Evolutionary conservation across 2,113 vertebrate species (phyloP).

Genomic region (Cololabis saira): DNA sequence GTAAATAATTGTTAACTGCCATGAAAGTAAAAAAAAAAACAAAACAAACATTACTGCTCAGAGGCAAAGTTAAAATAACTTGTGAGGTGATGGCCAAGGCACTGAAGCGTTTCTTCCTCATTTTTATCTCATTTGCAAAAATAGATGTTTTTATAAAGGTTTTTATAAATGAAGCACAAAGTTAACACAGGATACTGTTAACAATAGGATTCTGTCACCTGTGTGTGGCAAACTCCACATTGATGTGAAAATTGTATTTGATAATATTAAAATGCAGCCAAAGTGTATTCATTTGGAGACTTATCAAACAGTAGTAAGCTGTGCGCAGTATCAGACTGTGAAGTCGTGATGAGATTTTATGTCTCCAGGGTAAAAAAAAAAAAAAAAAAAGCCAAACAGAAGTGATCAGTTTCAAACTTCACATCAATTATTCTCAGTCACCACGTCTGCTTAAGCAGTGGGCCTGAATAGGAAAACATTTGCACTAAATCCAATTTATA

Average conservation of each 20-base stretch:
- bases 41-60: no score
- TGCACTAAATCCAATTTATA: conserved; percentile 48
- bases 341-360: conserved; percentile 19
- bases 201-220: no score
- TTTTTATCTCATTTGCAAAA: no score
- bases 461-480: conserved; percentile 54
- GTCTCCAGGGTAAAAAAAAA: conserved; percentile 1
- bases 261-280: conserved; percentile 1
- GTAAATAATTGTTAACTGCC: no score
- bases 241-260: not conserved
- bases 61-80: no score
- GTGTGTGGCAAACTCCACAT: not conserved
- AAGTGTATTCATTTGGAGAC: not conserved
- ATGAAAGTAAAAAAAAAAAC: no score
- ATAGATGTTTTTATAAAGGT: no score
- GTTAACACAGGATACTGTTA: no score
- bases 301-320: not conserved
- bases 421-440: conserved; percentile 30
- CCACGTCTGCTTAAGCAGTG: conserved; percentile 34
- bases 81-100: no score
- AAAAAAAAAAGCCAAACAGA: not conserved
- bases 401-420: conserved; percentile 30
- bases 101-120: no score
- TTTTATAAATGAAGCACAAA: no score
- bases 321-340: not conserved